Conservation (phyloP, 23 tunicate genomes). For the Styela plicata region DNA sequence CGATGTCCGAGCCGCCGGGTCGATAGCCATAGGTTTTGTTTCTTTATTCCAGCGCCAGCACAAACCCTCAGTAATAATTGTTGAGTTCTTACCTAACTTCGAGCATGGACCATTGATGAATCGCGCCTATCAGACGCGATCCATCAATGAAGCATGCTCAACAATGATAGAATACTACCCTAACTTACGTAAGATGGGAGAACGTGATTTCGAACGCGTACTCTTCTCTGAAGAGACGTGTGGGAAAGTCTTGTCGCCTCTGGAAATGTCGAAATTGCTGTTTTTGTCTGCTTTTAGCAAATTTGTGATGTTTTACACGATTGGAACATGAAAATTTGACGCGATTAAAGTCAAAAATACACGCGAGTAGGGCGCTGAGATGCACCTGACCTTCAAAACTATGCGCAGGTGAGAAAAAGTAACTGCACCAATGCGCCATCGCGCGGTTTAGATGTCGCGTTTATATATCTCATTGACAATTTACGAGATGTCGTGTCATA, state of each 20-base stretch:
- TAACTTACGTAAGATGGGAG: neutral
- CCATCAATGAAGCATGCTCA: too few relatives aligned
- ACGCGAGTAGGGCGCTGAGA: too few relatives aligned
- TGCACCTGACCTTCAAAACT: too few relatives aligned
- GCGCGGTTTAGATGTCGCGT: neutral
- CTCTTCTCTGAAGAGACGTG: neutral
- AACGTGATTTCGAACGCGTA: neutral
- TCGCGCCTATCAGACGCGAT: too few relatives aligned
- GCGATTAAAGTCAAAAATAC: too few relatives aligned
- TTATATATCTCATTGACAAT: too few relatives aligned
- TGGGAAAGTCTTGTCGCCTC: neutral
- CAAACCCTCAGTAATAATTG: too few relatives aligned
- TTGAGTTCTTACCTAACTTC: too few relatives aligned
- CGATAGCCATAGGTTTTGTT: neutral
- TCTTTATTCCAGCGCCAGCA: neutral
- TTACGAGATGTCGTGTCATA: neutral
- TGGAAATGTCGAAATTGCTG: neutral
- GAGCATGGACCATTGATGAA: too few relatives aligned
- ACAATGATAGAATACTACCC: too few relatives aligned
- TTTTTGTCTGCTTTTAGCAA: too few relatives aligned
- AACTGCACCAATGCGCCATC: neutral
- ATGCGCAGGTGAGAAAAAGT: too few relatives aligned
- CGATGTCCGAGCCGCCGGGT: neutral
- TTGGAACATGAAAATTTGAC: neutral
- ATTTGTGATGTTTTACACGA: neutral